Evolutionary conservation across 2,888 invertebrate genomes (phyloP), one percentile per base, ranked within the genome.

Genomic region (Cylindroiulus punctatus): DNA sequence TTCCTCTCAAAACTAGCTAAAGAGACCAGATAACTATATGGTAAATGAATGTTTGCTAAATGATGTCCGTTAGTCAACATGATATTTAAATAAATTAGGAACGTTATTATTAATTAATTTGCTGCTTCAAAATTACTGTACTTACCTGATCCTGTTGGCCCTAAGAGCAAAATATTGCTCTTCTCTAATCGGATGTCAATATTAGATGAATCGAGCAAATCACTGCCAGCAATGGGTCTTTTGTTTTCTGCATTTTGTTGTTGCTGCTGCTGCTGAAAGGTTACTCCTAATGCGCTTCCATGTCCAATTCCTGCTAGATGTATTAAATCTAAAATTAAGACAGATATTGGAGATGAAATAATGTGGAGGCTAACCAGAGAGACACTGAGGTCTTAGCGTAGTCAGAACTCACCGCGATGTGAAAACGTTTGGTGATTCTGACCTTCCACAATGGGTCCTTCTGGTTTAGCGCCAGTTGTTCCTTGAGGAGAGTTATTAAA

Each of bases 141-240:
- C 83, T 10, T 87, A 92, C 92, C 93, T 89, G 97, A 97, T 86
- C 99, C 99, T 0, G 99, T 99, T 26, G 99, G 99, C 12, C 99
- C 99, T 85, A 99, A 92, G 90, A 99, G 93, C 36, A 99, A 93
- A 86, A 99, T 98, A 91, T 99, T 99, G 91, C 92, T 97, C 92
- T 99, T 99, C 91, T 99, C 99, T 87, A 99, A 92, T 88, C 95
- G 93, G 81, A 98, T 92, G 89, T 96, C 96, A 91, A 96, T 95
- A 85, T 94, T 93, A 88, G 95, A 94, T 84, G 95, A 93, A 89
- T 97, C 97, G 40, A 97, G 92, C 87, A 97, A 93, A 89, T 97
- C 96, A 0, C 96, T 96, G 19, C 86, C 86, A 44, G 92, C 92
- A 81, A 88, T 52, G 88, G 88, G 22, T 47, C 44, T 17, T 42